Evolutionary conservation across 2,888 invertebrate genomes (phyloP).

Genomic region (Kuschelorhynchus macadamiae): DNA sequence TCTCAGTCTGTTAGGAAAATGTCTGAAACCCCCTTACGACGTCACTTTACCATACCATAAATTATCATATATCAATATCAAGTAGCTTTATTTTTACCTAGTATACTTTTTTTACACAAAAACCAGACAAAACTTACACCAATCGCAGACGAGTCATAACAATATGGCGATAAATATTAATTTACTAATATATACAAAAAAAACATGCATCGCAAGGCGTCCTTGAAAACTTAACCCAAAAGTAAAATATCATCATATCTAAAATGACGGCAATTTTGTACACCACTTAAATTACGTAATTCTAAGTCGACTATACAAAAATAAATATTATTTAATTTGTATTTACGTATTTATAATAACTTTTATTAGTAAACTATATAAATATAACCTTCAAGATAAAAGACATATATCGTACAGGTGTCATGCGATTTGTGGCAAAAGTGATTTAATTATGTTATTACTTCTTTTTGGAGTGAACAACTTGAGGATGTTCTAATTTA

Average conservation of each 20-base stretch:
- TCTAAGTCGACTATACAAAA: constrained; percentile 41
- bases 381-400: neutral
- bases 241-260: neutral
- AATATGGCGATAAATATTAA: neutral
- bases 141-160: too few species aligned
- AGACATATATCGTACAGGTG: neutral
- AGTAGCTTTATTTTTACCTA: too few species aligned
- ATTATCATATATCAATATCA: too few species aligned
- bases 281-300: neutral
- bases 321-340: constrained; percentile 37
- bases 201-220: neutral
- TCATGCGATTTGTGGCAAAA: neutral
- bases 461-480: too few species aligned
- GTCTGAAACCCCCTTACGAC: too few species aligned
- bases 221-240: neutral
- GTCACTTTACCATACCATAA: too few species aligned
- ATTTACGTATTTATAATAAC: constrained; percentile 13
- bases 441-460: too few species aligned
- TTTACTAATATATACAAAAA: constrained; percentile 10
- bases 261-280: constrained; percentile 7
- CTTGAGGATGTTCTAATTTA: too few species aligned
- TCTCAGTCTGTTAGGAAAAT: too few species aligned
- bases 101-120: neutral
- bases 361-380: constrained; percentile 2
- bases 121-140: too few species aligned